Base-by-base conservation (phyloP, 2,888 invertebrate species). In the Macrophya annulata region DNA sequence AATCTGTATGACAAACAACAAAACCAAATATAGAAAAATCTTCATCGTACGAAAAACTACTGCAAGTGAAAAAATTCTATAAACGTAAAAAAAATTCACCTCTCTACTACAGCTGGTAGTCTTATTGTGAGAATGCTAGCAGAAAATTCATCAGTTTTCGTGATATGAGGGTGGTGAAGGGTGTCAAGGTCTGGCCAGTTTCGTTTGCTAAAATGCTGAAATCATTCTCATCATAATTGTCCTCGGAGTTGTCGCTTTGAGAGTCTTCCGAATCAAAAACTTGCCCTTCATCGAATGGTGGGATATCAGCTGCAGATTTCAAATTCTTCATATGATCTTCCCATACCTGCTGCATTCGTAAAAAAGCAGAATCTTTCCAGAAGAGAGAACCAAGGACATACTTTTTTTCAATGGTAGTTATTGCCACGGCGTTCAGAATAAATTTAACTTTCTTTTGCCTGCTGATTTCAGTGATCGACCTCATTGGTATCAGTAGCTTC, bases 391-490 rank as follows among this genome's bases (percentile, higher is more conserved):
- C 98, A 94, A 99, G 99, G 79, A 98, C 97, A 91, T 98, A 97
- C 87, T 95, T 95, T 77, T 98, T 96, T 90, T 97, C 97, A 76
- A 96, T 95, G 21, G 98, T 98, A 85, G 96, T 95, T 59, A 98
- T 96, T 48, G 98, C 98, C 85, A 99, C 97, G 15, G 99, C 99
- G 94, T 99, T 99, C 82, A 99, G 99, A 90, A 99, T 98, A 89
- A 99, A 98, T 89, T 97, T 96, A 1, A 98, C 99, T 86, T 98
- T 98, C 94, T 98, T 98, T 94, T 98, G 98, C 93, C 98, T 98
- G 71, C 97, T 98, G 91, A 99, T 97, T 92, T 97, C 96, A 84
- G 97, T 95, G 85, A 99, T 98, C 86, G 97, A 96, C 85, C 95
- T 95, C 88, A 98, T 97, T 74, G 98, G 98, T 92, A 99, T 98